These are phyloP conservation scores for Hypomecis punctinalis DNA, from an alignment of 2,888 invertebrate species.

Conservation along the genomic window DNA sequence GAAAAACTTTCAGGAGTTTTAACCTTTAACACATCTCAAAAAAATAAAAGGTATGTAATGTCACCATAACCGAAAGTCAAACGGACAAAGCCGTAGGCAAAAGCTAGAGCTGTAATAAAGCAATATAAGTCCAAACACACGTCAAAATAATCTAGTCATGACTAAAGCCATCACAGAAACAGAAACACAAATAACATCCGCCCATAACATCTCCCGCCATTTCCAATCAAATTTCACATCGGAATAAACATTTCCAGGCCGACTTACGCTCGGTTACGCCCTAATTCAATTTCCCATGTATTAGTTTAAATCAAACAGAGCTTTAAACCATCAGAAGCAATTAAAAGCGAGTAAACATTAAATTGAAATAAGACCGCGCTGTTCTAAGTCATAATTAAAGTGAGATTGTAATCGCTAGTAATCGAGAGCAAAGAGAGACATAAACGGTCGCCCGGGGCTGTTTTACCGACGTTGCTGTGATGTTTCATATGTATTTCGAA, in stretches of 20 bases:
- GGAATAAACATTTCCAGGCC: slow-evolving; percentile 9
- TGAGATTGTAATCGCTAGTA: slow-evolving; percentile 56
- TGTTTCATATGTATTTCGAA: background rate
- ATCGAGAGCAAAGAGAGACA: slow-evolving; percentile 62
- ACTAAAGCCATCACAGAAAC: background rate
- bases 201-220: background rate
- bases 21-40: too few relatives aligned
- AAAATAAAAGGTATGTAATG: too few relatives aligned
- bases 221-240: slow-evolving; percentile 1
- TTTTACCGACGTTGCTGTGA: slow-evolving; percentile 16
- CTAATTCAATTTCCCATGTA: slow-evolving; percentile 40
- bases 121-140: background rate
- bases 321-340: slow-evolving; percentile 43
- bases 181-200: slow-evolving; percentile 1
- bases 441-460: slow-evolving; percentile 54
- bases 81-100: too few relatives aligned
- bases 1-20: too few relatives aligned
- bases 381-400: slow-evolving; percentile 58
- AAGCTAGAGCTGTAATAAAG: too few relatives aligned
- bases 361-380: slow-evolving; percentile 48
- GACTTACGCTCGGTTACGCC: slow-evolving; percentile 11
- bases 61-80: too few relatives aligned
- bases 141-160: background rate
- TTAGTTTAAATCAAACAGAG: slow-evolving; percentile 35
- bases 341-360: slow-evolving; percentile 55